phyloP scores from a whole-genome alignment of 30 jellyfish, hydroid and myxozoan species.

The Turritopsis dohrnii region DNA sequence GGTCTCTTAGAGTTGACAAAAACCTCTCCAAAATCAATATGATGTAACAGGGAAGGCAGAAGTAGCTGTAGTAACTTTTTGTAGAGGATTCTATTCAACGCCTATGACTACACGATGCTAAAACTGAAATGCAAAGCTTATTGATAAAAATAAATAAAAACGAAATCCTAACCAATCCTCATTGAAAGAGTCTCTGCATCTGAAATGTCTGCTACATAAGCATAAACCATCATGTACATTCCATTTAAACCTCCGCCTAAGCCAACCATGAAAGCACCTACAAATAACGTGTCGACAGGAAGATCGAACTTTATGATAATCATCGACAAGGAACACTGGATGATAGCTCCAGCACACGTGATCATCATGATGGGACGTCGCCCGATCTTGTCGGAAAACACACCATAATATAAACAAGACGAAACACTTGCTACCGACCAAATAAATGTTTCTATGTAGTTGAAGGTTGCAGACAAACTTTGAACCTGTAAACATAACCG shows the following conservation, averaged over 20 bases:
- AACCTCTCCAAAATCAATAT: too few species aligned
- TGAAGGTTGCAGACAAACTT: slow-evolving; percentile 37
- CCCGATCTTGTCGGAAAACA: slow-evolving; percentile 68
- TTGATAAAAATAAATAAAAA: too few species aligned
- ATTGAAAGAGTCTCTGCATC: slow-evolving; percentile 43
- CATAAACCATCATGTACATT: slow-evolving; percentile 36
- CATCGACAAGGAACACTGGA: slow-evolving; percentile 27
- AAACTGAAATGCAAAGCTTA: too few species aligned
- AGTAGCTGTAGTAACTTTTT: too few species aligned
- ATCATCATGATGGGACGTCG: slow-evolving; percentile 50
- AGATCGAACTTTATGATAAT: slow-evolving; percentile 41
- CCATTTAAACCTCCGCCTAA: slow-evolving; percentile 71
- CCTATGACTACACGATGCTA: too few species aligned
- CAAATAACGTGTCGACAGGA: slow-evolving; percentile 37
- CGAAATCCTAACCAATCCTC: slow-evolving; percentile 49
- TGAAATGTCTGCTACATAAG: slow-evolving; percentile 73
- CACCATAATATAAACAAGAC: slow-evolving; percentile 47
- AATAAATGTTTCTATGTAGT: slow-evolving; percentile 36
- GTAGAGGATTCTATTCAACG: too few species aligned
- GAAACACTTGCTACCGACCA: slow-evolving; percentile 46
- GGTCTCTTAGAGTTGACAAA: too few species aligned
- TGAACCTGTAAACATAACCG: neutral
- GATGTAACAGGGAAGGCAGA: too few species aligned
- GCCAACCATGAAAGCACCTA: slow-evolving; percentile 56
- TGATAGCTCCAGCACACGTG: slow-evolving; percentile 21